A percentile compares a stretch with the other conserved stretches of the same genome.
Conservation (phyloP, 1,140 invertebrate species). For the Drosophila azteca region DNA sequence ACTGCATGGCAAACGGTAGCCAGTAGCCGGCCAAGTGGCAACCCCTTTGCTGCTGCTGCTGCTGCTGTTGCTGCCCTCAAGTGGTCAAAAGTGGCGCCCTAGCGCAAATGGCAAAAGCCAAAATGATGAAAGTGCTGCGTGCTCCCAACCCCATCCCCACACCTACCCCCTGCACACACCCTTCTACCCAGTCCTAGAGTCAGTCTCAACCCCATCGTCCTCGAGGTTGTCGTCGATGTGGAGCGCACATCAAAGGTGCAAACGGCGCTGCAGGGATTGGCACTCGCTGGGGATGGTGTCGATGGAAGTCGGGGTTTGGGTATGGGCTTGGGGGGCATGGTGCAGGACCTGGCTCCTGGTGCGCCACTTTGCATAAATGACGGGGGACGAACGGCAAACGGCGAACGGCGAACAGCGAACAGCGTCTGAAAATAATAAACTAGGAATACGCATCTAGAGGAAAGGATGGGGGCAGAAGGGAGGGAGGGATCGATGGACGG, state of each 20-base stretch:
- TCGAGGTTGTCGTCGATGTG: slow-evolving; percentile 55
- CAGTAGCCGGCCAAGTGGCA: slow-evolving; percentile 70
- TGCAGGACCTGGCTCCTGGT: slow-evolving; percentile 33
- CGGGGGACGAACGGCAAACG: slow-evolving; percentile 21
- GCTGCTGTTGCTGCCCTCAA: slow-evolving; percentile 42
- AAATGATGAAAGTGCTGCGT: slow-evolving; percentile 73
- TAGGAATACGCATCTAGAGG: slow-evolving; percentile 68
- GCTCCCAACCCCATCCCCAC: slow-evolving; percentile 12
- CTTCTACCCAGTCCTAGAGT: no score
- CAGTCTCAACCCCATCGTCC: slow-evolving; percentile 5
- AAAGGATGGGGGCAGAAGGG: slow-evolving; percentile 1
- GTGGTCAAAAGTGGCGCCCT: slow-evolving; percentile 73
- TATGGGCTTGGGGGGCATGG: neutral
- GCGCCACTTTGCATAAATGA: slow-evolving; percentile 78
- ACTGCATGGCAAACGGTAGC: slow-evolving; percentile 28
- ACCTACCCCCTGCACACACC: neutral
- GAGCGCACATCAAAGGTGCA: slow-evolving; percentile 74
- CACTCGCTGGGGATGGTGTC: slow-evolving; percentile 25
- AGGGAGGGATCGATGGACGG: slow-evolving; percentile 51
- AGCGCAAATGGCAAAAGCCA: slow-evolving; percentile 76
- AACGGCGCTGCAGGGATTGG: slow-evolving; percentile 60
- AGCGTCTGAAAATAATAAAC: slow-evolving; percentile 71
- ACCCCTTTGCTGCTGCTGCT: slow-evolving; percentile 37
- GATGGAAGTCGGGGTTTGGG: neutral
- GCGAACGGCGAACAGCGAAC: slow-evolving; percentile 3